phyloP scores from a whole-genome alignment of 2,797 vertebrate genomes.

The Sparus aurata region DNA sequence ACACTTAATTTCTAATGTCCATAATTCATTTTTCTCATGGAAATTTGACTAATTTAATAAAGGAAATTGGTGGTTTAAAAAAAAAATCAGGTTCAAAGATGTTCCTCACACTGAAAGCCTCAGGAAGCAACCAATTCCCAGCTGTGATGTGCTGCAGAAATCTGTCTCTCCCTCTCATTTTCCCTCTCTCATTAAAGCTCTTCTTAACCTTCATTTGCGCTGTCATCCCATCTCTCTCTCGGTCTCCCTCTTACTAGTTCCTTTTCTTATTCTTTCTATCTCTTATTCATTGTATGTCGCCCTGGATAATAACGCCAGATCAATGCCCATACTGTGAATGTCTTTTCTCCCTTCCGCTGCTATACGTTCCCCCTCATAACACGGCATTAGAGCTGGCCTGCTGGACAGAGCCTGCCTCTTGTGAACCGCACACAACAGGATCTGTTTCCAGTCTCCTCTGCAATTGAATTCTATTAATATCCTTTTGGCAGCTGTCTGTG shows the following conservation, averaged over 20 bases:
- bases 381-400: slow-evolving; percentile 45
- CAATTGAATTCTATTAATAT: slow-evolving; percentile 74
- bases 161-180: slow-evolving; percentile 45
- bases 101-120: slow-evolving; percentile 38
- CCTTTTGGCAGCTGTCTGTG: slow-evolving; percentile 64
- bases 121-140: slow-evolving; percentile 46
- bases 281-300: slow-evolving; percentile 52
- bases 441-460: slow-evolving; percentile 64
- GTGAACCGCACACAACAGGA: slow-evolving; percentile 63
- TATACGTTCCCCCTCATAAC: slow-evolving; percentile 33
- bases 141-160: slow-evolving; percentile 46
- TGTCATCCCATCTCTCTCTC: slow-evolving; percentile 9
- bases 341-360: slow-evolving; percentile 14
- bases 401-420: slow-evolving; percentile 57
- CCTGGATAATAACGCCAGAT: slow-evolving; percentile 51
- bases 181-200: slow-evolving; percentile 54
- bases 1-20: slow-evolving; percentile 14
- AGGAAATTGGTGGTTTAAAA: slow-evolving; percentile 40
- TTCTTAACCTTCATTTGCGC: slow-evolving; percentile 46
- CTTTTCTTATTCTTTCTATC: slow-evolving; percentile 26
- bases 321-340: slow-evolving; percentile 45
- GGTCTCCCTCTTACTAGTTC: slow-evolving; percentile 8
- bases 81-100: slow-evolving; percentile 33
- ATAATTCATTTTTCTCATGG: not conserved
- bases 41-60: slow-evolving; percentile 48